Base-by-base conservation (phyloP, 2,888 invertebrate genomes). In the Philaethria dido region DNA sequence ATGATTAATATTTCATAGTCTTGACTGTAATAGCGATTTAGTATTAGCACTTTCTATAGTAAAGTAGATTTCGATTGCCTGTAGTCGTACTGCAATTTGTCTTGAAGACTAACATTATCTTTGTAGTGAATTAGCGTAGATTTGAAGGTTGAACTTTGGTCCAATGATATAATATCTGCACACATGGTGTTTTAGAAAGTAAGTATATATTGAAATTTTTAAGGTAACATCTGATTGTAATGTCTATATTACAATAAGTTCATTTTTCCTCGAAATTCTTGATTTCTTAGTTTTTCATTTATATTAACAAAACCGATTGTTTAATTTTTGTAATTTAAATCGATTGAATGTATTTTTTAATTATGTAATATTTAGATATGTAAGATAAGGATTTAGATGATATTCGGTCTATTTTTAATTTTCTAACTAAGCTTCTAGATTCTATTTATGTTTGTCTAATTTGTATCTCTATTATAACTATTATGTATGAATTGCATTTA, bases 81-180 rank as follows among this genome's bases (percentile, higher is more conserved):
- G 71, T 73, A 72, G 68, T 57, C 57, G 65, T 67, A 66, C 67
- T 65, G 66, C 66, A 71, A 52, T 65, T 72, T 69, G 71, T 72
- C 69, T 73, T 70, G 64, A 75, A 74, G 73, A 72, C 67, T 69
- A 54, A 69, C 68, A 54, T 62, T 69, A 60, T 69, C 68, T 71
- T 55, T 69, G 71, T 77, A 78, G 77, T 75, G 72, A 71, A 72
- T 75, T 77, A 75, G 78, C 82, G 79, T 83, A 80, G 86, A 87
- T 82, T 82, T 84, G 86, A 92, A 88, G 92, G 92, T 92, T 92
- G 92, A 92, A 91, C 83, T 89, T 91, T 92, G 92, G 92, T 92
- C 92, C 92, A 92, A 92, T 87, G 87, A 89, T 84, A 86, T 88
- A 90, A 84, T 85, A 83, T 77, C 80, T 86, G 88, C 91, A 90